phyloP scores from a whole-genome alignment of 2,113 vertebrate genomes.

The Halcyon senegalensis region DNA sequence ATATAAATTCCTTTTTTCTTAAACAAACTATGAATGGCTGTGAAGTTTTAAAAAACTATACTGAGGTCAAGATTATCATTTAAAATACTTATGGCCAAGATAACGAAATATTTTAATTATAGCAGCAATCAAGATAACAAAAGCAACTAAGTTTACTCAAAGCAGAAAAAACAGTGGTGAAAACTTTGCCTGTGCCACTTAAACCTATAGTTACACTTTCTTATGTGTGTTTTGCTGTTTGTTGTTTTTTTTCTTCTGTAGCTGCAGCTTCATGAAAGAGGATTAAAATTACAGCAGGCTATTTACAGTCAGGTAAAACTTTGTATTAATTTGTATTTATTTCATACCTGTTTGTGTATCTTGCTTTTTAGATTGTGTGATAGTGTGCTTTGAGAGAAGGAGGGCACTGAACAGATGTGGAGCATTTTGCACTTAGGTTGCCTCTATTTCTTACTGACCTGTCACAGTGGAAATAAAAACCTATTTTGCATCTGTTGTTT shows the following conservation, averaged over 20 bases:
- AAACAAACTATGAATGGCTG: not conserved
- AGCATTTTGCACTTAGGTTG: not conserved
- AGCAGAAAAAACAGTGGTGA: not conserved
- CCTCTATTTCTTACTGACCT: accelerated
- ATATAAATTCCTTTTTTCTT: not conserved
- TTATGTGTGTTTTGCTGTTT: not conserved
- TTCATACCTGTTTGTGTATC: not conserved
- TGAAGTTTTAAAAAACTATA: not conserved
- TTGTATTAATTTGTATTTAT: not conserved
- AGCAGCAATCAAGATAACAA: not conserved
- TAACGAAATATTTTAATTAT: not conserved
- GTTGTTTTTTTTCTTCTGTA: slow-evolving; percentile 37
- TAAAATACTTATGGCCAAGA: not conserved
- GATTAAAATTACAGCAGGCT: slow-evolving; percentile 91
- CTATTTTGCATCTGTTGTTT: not conserved
- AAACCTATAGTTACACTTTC: not conserved
- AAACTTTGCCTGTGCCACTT: not conserved
- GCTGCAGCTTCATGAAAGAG: slow-evolving; percentile 94
- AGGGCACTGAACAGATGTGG: not conserved
- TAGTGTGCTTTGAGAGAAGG: not conserved
- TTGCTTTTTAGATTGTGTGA: not conserved
- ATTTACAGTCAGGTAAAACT: slow-evolving; percentile 87
- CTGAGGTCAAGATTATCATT: not conserved
- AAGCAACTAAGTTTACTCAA: not conserved
- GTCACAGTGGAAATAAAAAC: not conserved